Conservation (phyloP, 2,797 vertebrate species). For the Bucorvus abyssinicus region DNA sequence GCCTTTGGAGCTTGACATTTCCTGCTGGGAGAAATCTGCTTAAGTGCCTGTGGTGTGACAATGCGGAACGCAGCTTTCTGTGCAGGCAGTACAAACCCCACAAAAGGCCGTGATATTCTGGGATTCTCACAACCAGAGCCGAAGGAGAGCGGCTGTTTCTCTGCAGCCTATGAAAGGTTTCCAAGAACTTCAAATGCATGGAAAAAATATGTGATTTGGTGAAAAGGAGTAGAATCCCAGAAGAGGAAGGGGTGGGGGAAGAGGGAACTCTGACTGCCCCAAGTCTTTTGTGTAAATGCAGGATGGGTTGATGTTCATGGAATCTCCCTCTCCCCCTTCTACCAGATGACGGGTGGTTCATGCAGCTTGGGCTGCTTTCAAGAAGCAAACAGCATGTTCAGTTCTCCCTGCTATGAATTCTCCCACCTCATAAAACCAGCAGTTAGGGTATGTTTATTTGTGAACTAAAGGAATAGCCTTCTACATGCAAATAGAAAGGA, state of each 20-base stretch:
- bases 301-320: not conserved
- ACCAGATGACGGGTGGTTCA: not conserved
- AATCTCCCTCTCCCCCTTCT: not conserved
- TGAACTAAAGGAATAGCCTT: not conserved
- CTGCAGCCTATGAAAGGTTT: not conserved
- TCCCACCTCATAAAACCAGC: not conserved
- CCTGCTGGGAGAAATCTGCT: not conserved
- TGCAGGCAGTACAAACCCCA: not conserved
- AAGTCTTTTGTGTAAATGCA: not conserved
- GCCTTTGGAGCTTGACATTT: not conserved
- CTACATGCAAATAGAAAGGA: not conserved
- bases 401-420: not conserved
- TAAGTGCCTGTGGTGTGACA: not conserved
- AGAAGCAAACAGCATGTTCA: not conserved
- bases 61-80: not conserved
- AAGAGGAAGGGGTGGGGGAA: not conserved
- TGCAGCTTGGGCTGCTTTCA: not conserved
- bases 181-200: not conserved
- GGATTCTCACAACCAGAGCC: not conserved
- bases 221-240: not conserved
- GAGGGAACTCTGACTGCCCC: not conserved
- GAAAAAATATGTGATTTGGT: not conserved
- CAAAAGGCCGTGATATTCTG: not conserved
- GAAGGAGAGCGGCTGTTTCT: not conserved
- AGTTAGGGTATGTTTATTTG: not conserved